These are phyloP conservation scores for Pherbina coryleti DNA, from an alignment of 2,888 invertebrate species.

Conservation along the genomic window DNA sequence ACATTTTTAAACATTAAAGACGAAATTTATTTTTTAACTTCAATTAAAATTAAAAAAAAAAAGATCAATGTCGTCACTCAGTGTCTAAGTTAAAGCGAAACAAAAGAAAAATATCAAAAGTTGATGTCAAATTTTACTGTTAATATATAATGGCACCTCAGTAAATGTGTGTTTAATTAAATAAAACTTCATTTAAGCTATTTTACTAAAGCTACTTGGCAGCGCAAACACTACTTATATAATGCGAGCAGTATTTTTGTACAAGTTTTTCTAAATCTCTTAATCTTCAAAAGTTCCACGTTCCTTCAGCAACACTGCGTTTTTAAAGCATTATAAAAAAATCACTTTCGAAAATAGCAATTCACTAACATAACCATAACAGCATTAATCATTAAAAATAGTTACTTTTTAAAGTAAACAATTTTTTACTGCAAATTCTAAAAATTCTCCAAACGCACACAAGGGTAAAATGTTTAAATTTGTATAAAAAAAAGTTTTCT, in stretches of 20 bases:
- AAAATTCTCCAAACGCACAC: too few relatives aligned
- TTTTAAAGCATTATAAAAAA: too few relatives aligned
- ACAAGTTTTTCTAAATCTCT: not conserved
- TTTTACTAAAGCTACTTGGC: not conserved
- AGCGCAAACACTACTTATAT: not conserved
- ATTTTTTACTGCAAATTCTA: too few relatives aligned
- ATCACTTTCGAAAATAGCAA: too few relatives aligned
- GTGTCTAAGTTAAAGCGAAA: conserved; percentile 17
- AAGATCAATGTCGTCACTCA: not conserved
- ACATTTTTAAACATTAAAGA: conserved; percentile 15
- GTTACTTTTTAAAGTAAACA: too few relatives aligned
- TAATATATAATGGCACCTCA: not conserved
- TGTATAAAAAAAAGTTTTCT: too few relatives aligned
- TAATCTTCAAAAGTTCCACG: too few relatives aligned
- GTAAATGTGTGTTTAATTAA: not conserved
- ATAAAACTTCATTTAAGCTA: not conserved
- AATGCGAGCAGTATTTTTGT: not conserved
- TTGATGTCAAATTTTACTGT: conserved; percentile 16
- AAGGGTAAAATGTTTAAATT: too few relatives aligned
- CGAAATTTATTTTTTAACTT: not conserved
- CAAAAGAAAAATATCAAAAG: not conserved
- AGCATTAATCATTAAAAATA: too few relatives aligned
- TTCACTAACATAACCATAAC: too few relatives aligned
- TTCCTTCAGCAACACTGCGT: too few relatives aligned
- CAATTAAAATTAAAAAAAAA: not conserved